Base-by-base conservation (phyloP, 2,888 invertebrate genomes). In the Agrotis ipsilon region DNA sequence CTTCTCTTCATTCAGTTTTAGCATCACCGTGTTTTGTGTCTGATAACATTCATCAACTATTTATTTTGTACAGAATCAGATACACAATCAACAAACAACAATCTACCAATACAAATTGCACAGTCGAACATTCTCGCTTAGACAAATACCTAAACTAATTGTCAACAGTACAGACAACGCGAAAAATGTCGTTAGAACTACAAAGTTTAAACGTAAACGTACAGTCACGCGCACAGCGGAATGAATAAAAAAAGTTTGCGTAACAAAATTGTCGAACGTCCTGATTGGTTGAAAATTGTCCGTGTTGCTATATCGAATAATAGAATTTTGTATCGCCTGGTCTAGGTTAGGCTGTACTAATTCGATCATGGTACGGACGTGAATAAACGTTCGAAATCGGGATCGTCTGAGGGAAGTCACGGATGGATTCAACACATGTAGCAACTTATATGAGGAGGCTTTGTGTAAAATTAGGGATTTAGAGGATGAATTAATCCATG, bases 241-340 rank as follows among this genome's bases (percentile, higher is more conserved):
- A 59, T 51, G 75, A 75, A 71, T 63, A 78, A 80, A 76, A 78
- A 85, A 76, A 75, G 68, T 63, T 68, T 72, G 46, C 55, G 49
- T 78, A 80, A 78, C 64, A 58, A 68, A 72, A 83, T 83, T 80
- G 51, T 55, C 67, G 49, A 49, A 60, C 70, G 46, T 55, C 21
- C 60, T 80, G 83, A 80, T 80, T 83, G 77, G 60, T 62, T 77
- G 24, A 75, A 84, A 73, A 82, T 68, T 45, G 64, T 60, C 60
- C 21, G 49, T 77, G 80, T 85, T 75, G 65, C 71, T 71, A 70
- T 60, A 67, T 61, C 49, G 64, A 71, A 77, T 83, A 80, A 85
- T 67, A 75, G 45, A 75, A 75, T 83, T 82, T 68, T 49, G 75
- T 73, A 57, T 72, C 57, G 70, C 55, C 46, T 52, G 43, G 45